phyloP scores from a whole-genome alignment of 2,113 vertebrate genomes.

The Menidia beryllina region DNA sequence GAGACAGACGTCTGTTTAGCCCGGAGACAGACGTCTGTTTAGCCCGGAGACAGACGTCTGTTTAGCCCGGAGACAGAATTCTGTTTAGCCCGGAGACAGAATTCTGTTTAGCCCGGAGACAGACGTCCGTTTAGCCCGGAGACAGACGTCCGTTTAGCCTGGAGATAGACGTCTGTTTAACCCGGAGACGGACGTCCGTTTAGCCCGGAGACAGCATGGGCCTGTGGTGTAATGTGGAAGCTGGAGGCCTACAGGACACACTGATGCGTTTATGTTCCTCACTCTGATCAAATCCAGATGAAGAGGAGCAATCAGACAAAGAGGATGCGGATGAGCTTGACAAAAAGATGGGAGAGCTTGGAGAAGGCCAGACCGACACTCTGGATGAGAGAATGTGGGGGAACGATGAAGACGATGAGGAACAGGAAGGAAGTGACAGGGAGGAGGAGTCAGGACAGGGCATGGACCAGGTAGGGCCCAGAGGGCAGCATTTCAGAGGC shows the following conservation, averaged over 20 bases:
- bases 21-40: no score
- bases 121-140: no score
- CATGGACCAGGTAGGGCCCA: slow-evolving; percentile 91
- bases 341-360: slow-evolving; percentile 96
- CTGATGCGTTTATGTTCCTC: background rate
- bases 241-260: background rate
- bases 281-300: slow-evolving; percentile 66
- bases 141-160: no score
- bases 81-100: no score
- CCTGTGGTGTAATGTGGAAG: background rate
- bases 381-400: slow-evolving; percentile 98
- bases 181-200: no score
- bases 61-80: no score
- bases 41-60: no score
- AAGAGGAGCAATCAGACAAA: slow-evolving; percentile 86
- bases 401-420: slow-evolving; percentile 87
- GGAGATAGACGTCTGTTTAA: no score
- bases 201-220: no score
- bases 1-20: no score
- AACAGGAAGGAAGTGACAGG: slow-evolving; percentile 81
- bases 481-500: no score
- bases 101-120: no score
- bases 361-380: slow-evolving; percentile 90
- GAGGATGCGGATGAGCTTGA: slow-evolving; percentile 90
- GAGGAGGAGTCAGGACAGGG: slow-evolving; percentile 93